phyloP scores from a whole-genome alignment of 1,140 invertebrate species.

The Nebria ingens region DNA sequence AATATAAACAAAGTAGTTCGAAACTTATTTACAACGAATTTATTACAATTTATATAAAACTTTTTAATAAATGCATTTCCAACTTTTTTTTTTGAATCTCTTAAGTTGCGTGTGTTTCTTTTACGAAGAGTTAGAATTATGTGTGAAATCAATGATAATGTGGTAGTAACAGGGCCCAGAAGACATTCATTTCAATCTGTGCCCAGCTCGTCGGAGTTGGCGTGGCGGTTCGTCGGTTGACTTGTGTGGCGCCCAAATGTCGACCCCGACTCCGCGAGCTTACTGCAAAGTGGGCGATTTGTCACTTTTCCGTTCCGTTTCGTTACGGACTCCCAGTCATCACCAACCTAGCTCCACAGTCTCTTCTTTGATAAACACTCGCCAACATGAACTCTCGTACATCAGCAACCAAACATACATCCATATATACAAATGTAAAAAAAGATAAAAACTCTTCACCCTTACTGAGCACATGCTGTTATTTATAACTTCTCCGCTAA shows the following conservation, averaged over 20 bases:
- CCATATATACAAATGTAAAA: no score
- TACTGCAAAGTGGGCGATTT: slow-evolving; percentile 4
- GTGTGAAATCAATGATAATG: slow-evolving; percentile 8
- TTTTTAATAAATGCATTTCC: no score
- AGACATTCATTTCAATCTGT: slow-evolving; percentile 5
- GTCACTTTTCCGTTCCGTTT: no score
- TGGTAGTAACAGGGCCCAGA: not conserved
- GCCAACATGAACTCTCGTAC: not conserved
- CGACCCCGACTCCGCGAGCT: slow-evolving; percentile 1
- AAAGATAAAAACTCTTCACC: not conserved
- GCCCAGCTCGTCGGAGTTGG: not conserved
- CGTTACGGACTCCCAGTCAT: no score
- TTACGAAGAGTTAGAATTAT: slow-evolving; percentile 3
- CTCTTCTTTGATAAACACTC: slow-evolving; percentile 5
- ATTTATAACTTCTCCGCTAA: slow-evolving; percentile 8
- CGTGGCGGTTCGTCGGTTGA: not conserved
- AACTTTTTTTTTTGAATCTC: no score
- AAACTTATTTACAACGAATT: no score
- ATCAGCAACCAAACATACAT: not conserved
- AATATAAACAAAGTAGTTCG: no score
- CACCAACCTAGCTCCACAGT: no score
- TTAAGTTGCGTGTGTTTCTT: no score
- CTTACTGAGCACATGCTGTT: not conserved
- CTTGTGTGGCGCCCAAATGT: not conserved
- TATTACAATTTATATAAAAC: no score